Base-by-base conservation (phyloP, 2,888 invertebrate species). In the Ophioninae sp. region DNA sequence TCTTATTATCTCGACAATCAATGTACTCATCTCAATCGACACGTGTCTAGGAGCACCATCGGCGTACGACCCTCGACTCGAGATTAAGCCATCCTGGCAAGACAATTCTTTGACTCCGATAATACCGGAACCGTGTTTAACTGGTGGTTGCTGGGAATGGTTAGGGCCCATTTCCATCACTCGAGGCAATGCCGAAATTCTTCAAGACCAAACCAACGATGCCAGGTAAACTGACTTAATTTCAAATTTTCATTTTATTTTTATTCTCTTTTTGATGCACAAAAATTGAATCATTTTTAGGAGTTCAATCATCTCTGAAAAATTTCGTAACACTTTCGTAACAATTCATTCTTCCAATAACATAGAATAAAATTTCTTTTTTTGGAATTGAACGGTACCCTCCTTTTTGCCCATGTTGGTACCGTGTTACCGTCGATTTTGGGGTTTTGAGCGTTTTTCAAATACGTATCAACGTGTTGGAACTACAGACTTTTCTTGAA, bases 131-230 rank as follows among this genome's bases (percentile, higher is more conserved):
- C 85, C 86, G 17, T 91, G 91, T 59, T 83, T 88, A 6, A 65
- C 87, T 0, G 87, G 82, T 5, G 88, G 85, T 41, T 91, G 91
- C 80, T 90, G 89, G 89, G 87, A 85, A 75, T 89, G 87, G 87
- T 73, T 89, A 59, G 87, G 90, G 6, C 61, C 77, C 7, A 63
- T 86, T 44, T 79, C 86, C n/a, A 58, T 77, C 37, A 68, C 85
- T 20, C 51, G 85, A 65, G 67, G 67, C 10, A 79, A 84, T 56
- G 83, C 79, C 30, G 72, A 84, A 17, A 61, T 84, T 22, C 9
- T 85, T 17, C 76, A 80, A 17, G 86, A 85, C 9, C 67, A 85
- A n/a, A 56, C 84, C 37, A 84, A 78, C 78, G 74, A 65, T 22
- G 73, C 77, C 8, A 84, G 72, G 84, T 84, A 64, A 44, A 23